Base-by-base conservation (phyloP, 1,140 invertebrate species). In the Coboldia fuscipes region DNA sequence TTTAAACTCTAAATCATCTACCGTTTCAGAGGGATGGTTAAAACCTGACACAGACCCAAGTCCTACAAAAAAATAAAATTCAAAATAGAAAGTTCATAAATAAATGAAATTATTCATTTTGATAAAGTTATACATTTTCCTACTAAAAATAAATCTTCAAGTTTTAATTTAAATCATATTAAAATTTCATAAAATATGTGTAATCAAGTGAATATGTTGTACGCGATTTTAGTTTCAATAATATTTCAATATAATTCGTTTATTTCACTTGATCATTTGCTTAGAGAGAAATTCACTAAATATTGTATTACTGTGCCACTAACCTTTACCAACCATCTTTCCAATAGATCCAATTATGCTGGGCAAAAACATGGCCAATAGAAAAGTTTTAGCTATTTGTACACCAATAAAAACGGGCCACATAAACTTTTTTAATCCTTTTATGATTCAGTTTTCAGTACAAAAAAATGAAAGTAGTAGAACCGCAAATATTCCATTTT, bases 251-350 rank as follows among this genome's bases (percentile, higher is more conserved):
- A n/a, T n/a, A n/a, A n/a, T n/a, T n/a, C n/a, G n/a, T n/a, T n/a
- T n/a, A n/a, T n/a, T n/a, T n/a, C n/a, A n/a, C n/a, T n/a, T n/a
- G n/a, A n/a, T n/a, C n/a, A n/a, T n/a, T n/a, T n/a, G n/a, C n/a
- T n/a, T n/a, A n/a, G n/a, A n/a, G n/a, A n/a, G n/a, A 32, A n/a
- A 19, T n/a, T 18, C 20, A 24, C 30, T 21, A n/a, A 9, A 9
- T 20, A 27, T 33, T 28, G n/a, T n/a, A n/a, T n/a, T n/a, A n/a
- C n/a, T n/a, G n/a, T n/a, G n/a, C n/a, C n/a, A 43, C 46, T 57
- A 54, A 71, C 74, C 77, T 67, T 83, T 83, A 20, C 77, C 77
- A 30, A 82, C 66, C 28, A 83, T 66, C 53, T 81, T 81, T 31
- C 77, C 77, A 33, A 83, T 64, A 42, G 75, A 75, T 31, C 78